Percentiles rank a stretch among this genome's conserved stretches.
Conservation (phyloP, 2,888 invertebrate genomes). For the Latrodectus elegans region DNA sequence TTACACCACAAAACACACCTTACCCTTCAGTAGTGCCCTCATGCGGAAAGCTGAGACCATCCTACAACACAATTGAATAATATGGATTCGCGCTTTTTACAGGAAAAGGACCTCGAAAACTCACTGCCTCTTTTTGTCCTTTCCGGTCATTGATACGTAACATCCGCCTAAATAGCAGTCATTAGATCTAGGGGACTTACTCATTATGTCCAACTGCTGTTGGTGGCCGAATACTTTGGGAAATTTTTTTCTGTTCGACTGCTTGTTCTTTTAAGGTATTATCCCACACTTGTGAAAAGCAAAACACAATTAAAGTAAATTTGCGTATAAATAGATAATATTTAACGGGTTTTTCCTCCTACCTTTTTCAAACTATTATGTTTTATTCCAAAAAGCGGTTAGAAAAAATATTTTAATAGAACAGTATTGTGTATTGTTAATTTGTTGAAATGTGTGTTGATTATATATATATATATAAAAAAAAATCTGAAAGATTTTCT, state of each 20-base stretch:
- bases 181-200: constrained; percentile 11
- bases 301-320: background rate
- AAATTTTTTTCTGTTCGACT: background rate
- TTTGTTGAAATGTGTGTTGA: no score
- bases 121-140: constrained; percentile 37
- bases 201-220: constrained; percentile 1
- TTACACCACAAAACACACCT: constrained; percentile 34
- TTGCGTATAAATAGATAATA: background rate
- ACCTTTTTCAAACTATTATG: no score
- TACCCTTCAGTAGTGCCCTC: constrained; percentile 14
- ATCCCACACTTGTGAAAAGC: background rate
- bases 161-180: constrained; percentile 39
- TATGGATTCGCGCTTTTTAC: background rate
- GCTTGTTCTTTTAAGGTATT: background rate
- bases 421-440: no score
- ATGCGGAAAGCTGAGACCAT: constrained; percentile 45
- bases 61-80: constrained; percentile 29
- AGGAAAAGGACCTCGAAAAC: constrained; percentile 23
- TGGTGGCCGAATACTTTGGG: background rate
- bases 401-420: no score
- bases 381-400: no score
- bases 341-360: no score
- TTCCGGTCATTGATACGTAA: constrained; percentile 43
- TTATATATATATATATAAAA: no score
- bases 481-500: no score